Conservation (phyloP, 2,888 invertebrate species). For the Drosophila villosipedis region DNA sequence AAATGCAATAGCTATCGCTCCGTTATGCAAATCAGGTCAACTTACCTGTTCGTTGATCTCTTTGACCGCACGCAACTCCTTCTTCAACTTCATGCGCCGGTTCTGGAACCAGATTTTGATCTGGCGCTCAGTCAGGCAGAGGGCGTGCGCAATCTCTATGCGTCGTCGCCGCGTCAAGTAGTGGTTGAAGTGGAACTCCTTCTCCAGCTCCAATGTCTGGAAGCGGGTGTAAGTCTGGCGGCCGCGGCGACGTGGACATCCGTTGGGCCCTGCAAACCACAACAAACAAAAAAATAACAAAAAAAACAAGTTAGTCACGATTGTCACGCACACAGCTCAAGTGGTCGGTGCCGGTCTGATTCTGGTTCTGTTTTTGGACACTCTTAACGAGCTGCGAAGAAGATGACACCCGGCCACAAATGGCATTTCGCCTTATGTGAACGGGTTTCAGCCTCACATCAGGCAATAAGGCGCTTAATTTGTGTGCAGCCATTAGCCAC, state of each 20-base stretch:
- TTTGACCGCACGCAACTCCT: constrained; percentile 96
- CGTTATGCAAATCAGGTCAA: constrained; percentile 30
- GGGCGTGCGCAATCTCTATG: constrained; percentile 98
- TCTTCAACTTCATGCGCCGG: constrained; percentile 98
- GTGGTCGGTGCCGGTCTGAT: constrained; percentile 14
- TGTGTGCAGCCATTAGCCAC: constrained; percentile 31
- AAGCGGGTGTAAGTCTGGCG: constrained; percentile 99
- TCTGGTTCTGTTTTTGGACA: constrained; percentile 54
- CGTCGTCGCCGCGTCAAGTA: constrained; percentile 97
- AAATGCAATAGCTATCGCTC: not conserved
- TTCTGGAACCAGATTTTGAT: constrained; percentile 99
- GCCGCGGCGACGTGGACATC: constrained; percentile 96
- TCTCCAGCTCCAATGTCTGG: constrained; percentile 98
- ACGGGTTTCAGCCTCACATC: constrained; percentile 7
- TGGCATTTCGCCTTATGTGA: constrained; percentile 45
- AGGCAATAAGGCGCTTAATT: constrained; percentile 49
- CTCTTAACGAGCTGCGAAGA: constrained; percentile 73
- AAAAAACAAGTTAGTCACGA: constrained; percentile 62
- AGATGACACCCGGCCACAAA: constrained; percentile 48
- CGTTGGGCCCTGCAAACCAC: constrained; percentile 94
- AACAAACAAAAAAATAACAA: constrained; percentile 60
- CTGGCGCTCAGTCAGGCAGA: constrained; percentile 97
- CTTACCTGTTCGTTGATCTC: constrained; percentile 95
- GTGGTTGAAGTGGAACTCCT: constrained; percentile 99
- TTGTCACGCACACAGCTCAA: constrained; percentile 28